A percentile compares a stretch with the other conserved stretches of the same genome.
These are phyloP conservation scores for Galeopsomyia nigrocyanea DNA, from an alignment of 2,888 invertebrate genomes.

Conservation along the genomic window DNA sequence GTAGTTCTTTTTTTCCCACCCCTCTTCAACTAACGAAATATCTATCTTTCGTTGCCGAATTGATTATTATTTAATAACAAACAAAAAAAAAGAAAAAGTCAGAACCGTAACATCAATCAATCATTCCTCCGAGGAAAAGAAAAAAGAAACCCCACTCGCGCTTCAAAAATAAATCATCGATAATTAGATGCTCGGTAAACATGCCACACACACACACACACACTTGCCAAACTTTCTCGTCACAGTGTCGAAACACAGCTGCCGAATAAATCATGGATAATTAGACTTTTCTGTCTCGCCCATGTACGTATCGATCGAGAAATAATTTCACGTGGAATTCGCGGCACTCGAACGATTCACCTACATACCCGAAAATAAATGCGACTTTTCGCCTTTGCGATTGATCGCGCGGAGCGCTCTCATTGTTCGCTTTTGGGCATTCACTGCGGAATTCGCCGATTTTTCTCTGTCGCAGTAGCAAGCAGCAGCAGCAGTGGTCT, in stretches of 20 bases:
- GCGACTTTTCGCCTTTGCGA: not conserved
- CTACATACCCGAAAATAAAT: too few species aligned
- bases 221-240: conserved; percentile 6
- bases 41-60: too few species aligned
- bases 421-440: too few species aligned
- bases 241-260: conserved; percentile 15
- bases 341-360: too few species aligned
- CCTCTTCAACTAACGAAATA: too few species aligned
- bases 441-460: not conserved
- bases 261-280: conserved; percentile 40
- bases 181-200: conserved; percentile 27
- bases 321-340: too few species aligned
- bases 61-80: too few species aligned
- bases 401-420: not conserved
- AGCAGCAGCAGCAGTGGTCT: not conserved
- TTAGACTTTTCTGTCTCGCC: conserved; percentile 5
- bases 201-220: not conserved
- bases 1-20: too few species aligned
- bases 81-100: too few species aligned
- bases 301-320: not conserved
- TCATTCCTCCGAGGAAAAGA: too few species aligned
- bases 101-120: too few species aligned
- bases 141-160: too few species aligned
- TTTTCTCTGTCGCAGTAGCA: not conserved
- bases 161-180: conserved; percentile 32